Evolutionary conservation across 2,113 vertebrate species (phyloP), one percentile per base, ranked within the genome.

Genomic region (Hydrolagus affinis): DNA sequence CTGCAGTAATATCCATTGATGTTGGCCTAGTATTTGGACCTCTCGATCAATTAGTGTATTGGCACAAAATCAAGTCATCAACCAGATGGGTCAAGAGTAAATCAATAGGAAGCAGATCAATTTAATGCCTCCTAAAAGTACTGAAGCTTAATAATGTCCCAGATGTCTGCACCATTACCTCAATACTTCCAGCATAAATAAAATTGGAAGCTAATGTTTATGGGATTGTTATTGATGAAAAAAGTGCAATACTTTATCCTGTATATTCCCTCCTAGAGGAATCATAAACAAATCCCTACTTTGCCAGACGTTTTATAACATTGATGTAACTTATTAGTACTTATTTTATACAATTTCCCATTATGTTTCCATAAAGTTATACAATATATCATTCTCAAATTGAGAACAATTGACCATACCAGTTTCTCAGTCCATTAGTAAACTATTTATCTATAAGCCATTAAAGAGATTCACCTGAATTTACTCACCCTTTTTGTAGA

Each of bases 161-260:
- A 77, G 21, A 12, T 23, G 10, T 44, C 10, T 77, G 56, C n/a
- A 57, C 59, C 59, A 60, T 59, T 59, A 21, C 4, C 75, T n/a
- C 17, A 56, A 2, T 57, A 19, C 8, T 76, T 57, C 59, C 23
- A 19, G 59, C 44, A 77, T 44, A 44, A 44, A 77, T 59, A 21
- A 11, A 77, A 77, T 60, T 60, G 75, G 59, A 77, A 77, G 59
- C 59, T 59, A 59, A 77, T 77, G 10, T n/a, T 59, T 59, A 77
- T 74, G 56, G 23, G 59, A 23, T 75, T 11, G 21, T 25, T n/a
- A 10, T 23, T 12, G 6, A 44, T 44, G 44, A 77, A 59, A 2
- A 75, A 21, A 21, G 10, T 56, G 32, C 8, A 75, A 75, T 75
- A n/a, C n/a, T n/a, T n/a, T n/a, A 56, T 10, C 17, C 44, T 19